Evolutionary conservation across 1,140 invertebrate species (phyloP), one percentile per base, ranked within the genome.

Genomic region (Euwallacea fornicatus): DNA sequence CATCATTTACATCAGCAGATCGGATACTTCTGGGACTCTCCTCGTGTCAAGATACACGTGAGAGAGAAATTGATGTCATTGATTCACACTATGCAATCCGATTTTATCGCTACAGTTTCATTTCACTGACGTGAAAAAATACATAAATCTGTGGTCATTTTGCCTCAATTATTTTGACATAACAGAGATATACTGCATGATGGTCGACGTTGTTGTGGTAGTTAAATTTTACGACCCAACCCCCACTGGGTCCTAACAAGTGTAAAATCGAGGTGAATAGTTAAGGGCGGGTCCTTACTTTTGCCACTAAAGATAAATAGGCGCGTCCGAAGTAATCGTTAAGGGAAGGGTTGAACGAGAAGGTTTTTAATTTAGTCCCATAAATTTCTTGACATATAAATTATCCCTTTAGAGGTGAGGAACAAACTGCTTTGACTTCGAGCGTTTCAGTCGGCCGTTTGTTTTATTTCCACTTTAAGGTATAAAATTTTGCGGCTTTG

Each of bases 261-360:
- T 58, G 55, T 58, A 58, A 58, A 58, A 58, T 8, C 50, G 15
- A 53, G 15, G 11, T 15, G 50, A 53, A 53, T 53, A 6, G 50
- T n/a, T 58, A 58, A 58, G 55, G 55, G 55, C 55, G 55, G 55
- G 55, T 50, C 55, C 7, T 15, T 15, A 11, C 15, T 58, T 58
- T 58, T 58, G 55, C 55, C 55, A 58, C 55, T 58, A 61, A 43
- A 61, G 59, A 61, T 61, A 61, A 61, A 61, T 61, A 61, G 59
- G 21, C 8, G 59, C 21, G 42, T 61, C 59, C n/a, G 46, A 15
- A 15, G n/a, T 21, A 16, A 58, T 58, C 55, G 21, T 58, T 58
- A 58, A 15, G 55, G 13, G 13, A 58, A 61, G 59, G 59, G 59
- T 43, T 61, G 21, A 43, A 43, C n/a, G 21, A 56, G 16, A 21